Percentiles rank a stretch among this genome's conserved stretches.
These are phyloP conservation scores for Sinhomidia bicolor DNA, from an alignment of 2,888 invertebrate species.

Conservation along the genomic window DNA sequence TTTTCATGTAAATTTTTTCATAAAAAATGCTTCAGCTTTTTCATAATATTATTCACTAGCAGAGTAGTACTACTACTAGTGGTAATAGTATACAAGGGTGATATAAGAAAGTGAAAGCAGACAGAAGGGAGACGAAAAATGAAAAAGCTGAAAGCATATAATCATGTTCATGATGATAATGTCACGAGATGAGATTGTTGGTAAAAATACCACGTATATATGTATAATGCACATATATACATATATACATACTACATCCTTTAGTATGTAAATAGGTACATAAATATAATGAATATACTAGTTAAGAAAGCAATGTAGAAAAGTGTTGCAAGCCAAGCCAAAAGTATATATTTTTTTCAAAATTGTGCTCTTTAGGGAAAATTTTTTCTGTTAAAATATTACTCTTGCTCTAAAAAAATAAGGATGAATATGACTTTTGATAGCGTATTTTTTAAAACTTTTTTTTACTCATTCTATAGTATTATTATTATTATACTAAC, in stretches of 20 bases:
- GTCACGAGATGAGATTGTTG: conserved; percentile 62
- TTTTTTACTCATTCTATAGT: too few relatives aligned
- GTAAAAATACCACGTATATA: conserved; percentile 45
- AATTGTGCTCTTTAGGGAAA: too few relatives aligned
- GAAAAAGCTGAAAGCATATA: conserved; percentile 32
- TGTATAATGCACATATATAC: not conserved
- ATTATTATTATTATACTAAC: too few relatives aligned
- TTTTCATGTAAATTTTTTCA: conserved; percentile 73
- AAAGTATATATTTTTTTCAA: too few relatives aligned
- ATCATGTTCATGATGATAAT: conserved; percentile 55
- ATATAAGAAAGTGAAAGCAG: not conserved
- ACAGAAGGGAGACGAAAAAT: conserved; percentile 43
- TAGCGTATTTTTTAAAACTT: too few relatives aligned
- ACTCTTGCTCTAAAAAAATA: too few relatives aligned
- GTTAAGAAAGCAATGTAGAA: not conserved
- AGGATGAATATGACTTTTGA: too few relatives aligned
- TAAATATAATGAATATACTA: not conserved
- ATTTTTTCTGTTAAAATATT: too few relatives aligned
- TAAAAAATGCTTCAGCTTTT: conserved; percentile 60
- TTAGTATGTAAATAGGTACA: too few relatives aligned
- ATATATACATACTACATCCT: not conserved
- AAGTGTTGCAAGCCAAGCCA: conserved; percentile 4
- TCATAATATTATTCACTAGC: not conserved
- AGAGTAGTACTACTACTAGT: not conserved
- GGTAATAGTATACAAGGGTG: too few relatives aligned